Conservation (phyloP, 2,888 invertebrate genomes). For the Ennomos fuscantarius region DNA sequence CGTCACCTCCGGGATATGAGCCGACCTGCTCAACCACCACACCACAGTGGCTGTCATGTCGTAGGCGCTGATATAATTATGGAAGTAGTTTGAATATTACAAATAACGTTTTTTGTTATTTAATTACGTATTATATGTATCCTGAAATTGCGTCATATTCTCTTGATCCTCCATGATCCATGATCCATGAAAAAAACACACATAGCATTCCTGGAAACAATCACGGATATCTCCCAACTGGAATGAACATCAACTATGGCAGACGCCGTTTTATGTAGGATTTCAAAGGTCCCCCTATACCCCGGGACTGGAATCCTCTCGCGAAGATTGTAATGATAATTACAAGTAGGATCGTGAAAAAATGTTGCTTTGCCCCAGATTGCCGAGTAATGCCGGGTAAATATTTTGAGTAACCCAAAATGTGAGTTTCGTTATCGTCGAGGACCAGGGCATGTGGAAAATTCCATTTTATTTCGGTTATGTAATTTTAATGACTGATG, state of each 20-base stretch:
- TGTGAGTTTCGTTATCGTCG: constrained; percentile 11
- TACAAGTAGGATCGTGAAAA: constrained; percentile 23
- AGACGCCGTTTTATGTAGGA: constrained; percentile 10
- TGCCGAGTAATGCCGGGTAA: constrained; percentile 17
- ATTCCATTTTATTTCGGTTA: background rate
- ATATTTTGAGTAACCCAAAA: constrained; percentile 25
- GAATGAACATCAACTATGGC: constrained; percentile 1
- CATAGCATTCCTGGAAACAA: no score
- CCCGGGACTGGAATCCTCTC: constrained; percentile 22
- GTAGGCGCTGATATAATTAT: no score
- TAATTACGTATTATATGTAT: no score
- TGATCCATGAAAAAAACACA: no score
- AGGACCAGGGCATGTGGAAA: background rate
- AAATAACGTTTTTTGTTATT: no score
- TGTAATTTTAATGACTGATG: no score
- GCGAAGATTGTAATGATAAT: constrained; percentile 34
- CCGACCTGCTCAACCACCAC: no score
- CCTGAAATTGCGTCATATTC: no score
- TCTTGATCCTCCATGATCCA: no score
- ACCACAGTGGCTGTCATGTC: no score
- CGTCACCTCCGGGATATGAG: no score
- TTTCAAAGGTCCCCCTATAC: constrained; percentile 26
- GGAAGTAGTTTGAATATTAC: no score
- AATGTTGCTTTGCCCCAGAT: constrained; percentile 16
- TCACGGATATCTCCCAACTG: background rate